Base-by-base conservation (phyloP, 2,888 invertebrate species). In the Drosophila anomelani region DNA sequence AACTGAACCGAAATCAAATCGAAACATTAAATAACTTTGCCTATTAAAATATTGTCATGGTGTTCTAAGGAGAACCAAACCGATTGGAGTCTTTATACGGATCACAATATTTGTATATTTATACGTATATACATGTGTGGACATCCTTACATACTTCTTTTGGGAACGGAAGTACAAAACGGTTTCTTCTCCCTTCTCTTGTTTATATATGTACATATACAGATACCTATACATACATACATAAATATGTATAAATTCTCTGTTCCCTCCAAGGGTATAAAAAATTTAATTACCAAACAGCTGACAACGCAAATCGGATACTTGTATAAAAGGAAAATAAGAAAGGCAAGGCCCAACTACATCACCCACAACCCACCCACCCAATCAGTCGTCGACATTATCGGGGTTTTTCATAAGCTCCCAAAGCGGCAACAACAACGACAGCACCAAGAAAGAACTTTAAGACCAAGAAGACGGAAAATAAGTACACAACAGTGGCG, bases 301-400 rank as follows among this genome's bases (percentile, higher is more conserved):
- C 34, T 51, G 51, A 51, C 88, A 89, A 83, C 88, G 85, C 80
- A 84, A 89, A 89, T 86, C 82, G 80, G 86, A 90, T 88, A 89
- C 85, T 82, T 84, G 79, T 68, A 62, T 51, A n/a, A 57, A 62
- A 39, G 13, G 26, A 15, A 29, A 29, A 17, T 23, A 13, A 26
- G 41, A 54, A 32, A 60, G 51, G 54, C 75, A 55, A 51, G 26
- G 20, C 32, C 20, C 60, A 68, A 51, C 61, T 46, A 64, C 62
- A 72, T 43, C 62, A 26, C 17, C 36, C 44, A 38, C 38, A 43
- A 36, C 60, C 49, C 29, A 32, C 60, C 49, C 29, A 32, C 34
- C 43, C 55, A 15, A 55, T 26, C 60, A 62, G 55, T 60, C 70
- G 57, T 66, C 69, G 64, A 58, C 44, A 60, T 59, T 55, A 58